These are phyloP conservation scores for Whitmania pigra DNA, from an alignment of 1,140 invertebrate species.

Conservation along the genomic window DNA sequence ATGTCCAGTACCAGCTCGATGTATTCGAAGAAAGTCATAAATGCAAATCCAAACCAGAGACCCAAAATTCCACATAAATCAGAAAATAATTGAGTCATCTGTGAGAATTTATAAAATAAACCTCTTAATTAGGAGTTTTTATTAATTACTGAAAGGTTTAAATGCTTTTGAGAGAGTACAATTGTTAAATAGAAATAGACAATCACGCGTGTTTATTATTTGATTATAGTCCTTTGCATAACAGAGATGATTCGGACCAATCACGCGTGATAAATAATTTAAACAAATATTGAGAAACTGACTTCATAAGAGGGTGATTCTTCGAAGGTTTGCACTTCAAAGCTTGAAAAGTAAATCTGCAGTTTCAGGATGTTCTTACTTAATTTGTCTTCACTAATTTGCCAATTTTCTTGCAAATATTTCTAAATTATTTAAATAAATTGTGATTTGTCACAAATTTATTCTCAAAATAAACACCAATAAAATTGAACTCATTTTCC, in stretches of 20 bases:
- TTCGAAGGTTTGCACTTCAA: neutral
- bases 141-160: too few species aligned
- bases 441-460: too few species aligned
- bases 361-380: neutral
- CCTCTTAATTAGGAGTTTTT: neutral
- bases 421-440: too few species aligned
- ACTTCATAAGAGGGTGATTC: neutral
- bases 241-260: too few species aligned
- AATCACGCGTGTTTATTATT: neutral
- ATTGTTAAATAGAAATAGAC: neutral
- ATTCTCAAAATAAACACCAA: too few species aligned
- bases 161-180: neutral
- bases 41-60: conserved; percentile 23
- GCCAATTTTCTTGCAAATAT: too few species aligned
- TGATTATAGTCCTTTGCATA: too few species aligned
- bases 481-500: too few species aligned
- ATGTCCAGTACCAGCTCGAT: conserved; percentile 19
- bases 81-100: conserved; percentile 19
- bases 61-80: conserved; percentile 22
- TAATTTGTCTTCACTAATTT: neutral
- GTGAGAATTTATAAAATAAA: neutral
- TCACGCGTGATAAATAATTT: too few species aligned
- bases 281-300: neutral
- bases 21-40: conserved; percentile 23
- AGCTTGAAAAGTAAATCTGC: neutral